These are phyloP conservation scores for Scarus forsteni DNA, from an alignment of 2,797 vertebrate species.

Conservation along the genomic window DNA sequence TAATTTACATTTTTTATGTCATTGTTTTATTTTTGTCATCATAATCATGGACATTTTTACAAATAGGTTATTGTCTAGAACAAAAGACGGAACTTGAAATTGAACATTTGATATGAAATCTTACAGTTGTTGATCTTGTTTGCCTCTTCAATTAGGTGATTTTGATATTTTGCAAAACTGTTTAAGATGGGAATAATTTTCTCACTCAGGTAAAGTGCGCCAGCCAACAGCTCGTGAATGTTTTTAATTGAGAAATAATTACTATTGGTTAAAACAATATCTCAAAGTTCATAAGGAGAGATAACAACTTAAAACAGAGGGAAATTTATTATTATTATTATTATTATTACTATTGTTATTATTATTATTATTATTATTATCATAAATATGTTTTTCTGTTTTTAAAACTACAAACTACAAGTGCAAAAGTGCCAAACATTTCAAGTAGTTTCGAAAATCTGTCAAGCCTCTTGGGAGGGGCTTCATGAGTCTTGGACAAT, in stretches of 20 bases:
- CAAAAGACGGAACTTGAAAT: constrained; percentile 95
- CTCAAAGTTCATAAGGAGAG: constrained; percentile 85
- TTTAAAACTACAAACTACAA: constrained; percentile 77
- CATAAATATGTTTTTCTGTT: constrained; percentile 56
- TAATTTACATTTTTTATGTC: constrained; percentile 87
- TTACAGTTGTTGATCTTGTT: constrained; percentile 92
- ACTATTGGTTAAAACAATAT: constrained; percentile 79
- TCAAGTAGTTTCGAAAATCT: constrained; percentile 89
- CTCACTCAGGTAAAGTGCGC: constrained; percentile 99
- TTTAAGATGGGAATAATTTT: constrained; percentile 95
- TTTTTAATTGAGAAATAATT: constrained; percentile 94
- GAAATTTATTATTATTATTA: constrained; percentile 65
- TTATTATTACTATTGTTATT: constrained; percentile 57
- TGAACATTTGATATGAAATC: constrained; percentile 89
- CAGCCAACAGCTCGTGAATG: constrained; percentile 99
- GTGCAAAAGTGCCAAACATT: constrained; percentile 96
- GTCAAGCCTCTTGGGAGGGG: constrained; percentile 92
- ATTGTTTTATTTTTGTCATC: constrained; percentile 85
- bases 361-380: constrained; percentile 66
- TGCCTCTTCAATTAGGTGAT: constrained; percentile 91
- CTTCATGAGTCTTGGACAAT: constrained; percentile 96
- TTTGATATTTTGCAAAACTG: constrained; percentile 95
- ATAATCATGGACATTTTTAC: constrained; percentile 90
- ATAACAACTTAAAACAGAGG: constrained; percentile 83
- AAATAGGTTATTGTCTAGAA: constrained; percentile 83